Evolutionary conservation across 35 echinoderm and acorn worm species (phyloP).

Genomic region (Acanthaster planci): DNA sequence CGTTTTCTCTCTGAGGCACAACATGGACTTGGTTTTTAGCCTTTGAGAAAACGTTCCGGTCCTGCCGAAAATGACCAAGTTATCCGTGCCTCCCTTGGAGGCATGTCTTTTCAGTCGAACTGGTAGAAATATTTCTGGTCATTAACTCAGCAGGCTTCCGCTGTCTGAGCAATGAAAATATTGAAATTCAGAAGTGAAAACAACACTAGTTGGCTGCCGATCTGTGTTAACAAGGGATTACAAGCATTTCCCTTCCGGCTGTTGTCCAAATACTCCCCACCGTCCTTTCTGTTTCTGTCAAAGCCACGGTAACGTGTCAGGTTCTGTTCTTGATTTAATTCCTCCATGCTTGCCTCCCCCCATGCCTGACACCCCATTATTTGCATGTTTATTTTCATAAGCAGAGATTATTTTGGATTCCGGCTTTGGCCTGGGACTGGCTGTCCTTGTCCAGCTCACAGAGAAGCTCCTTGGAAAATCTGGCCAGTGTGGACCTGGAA

Average conservation of each 20-base stretch:
- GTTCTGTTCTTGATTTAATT: conserved; percentile 7
- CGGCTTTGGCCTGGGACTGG: not conserved
- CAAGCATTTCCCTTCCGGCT: conserved; percentile 1
- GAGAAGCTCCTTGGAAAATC: too few relatives aligned
- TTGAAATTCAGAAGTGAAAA: not conserved
- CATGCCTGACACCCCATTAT: not conserved
- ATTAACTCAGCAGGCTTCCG: conserved; percentile 14
- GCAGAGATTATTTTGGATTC: not conserved
- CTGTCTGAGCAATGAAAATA: conserved; percentile 1
- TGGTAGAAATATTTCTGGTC: not conserved
- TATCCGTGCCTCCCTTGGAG: too few relatives aligned
- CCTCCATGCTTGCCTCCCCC: not conserved
- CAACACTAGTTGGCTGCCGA: not conserved
- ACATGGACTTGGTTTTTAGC: too few relatives aligned
- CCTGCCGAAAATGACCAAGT: too few relatives aligned
- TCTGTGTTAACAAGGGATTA: conserved; percentile 22
- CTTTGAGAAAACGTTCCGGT: too few relatives aligned
- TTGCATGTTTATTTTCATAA: conserved; percentile 20
- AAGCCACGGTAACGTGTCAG: not conserved
- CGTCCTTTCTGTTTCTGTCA: not conserved
- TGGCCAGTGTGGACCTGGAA: too few relatives aligned
- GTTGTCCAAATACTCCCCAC: not conserved
- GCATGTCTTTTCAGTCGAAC: too few relatives aligned
- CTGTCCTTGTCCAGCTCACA: too few relatives aligned
- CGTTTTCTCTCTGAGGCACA: too few relatives aligned